phyloP scores from a whole-genome alignment of 2,888 invertebrate genomes.

The Dichetophora obliterata region DNA sequence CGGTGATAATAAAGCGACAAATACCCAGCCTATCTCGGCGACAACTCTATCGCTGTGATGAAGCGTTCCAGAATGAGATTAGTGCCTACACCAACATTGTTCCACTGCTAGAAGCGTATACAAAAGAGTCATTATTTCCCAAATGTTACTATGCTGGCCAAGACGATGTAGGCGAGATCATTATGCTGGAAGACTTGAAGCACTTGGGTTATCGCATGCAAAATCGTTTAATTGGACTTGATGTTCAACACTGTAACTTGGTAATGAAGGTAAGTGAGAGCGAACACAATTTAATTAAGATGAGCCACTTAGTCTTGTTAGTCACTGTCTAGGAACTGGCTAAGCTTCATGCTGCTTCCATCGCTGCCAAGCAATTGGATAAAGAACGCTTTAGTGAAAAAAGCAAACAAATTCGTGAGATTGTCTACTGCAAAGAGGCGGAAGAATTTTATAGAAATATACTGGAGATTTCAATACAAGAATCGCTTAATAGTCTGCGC shows the following conservation, averaged over 20 bases:
- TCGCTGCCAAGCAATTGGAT: constrained; percentile 60
- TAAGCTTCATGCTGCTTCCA: constrained; percentile 65
- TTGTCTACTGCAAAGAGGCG: constrained; percentile 65
- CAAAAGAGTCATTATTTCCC: constrained; percentile 55
- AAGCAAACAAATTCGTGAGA: constrained; percentile 59
- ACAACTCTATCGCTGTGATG: constrained; percentile 65
- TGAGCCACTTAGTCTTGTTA: not conserved
- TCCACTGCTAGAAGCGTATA: constrained; percentile 59
- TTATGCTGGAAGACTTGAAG: constrained; percentile 64
- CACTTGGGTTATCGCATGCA: constrained; percentile 61
- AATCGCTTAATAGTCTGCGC: constrained; percentile 62
- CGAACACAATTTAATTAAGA: not conserved
- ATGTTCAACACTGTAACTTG: constrained; percentile 61
- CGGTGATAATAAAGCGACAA: constrained; percentile 67
- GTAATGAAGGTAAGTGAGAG: constrained; percentile 62
- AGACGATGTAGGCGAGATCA: constrained; percentile 60
- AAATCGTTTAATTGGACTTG: constrained; percentile 61
- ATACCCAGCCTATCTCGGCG: constrained; percentile 64
- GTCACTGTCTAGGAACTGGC: constrained; percentile 62
- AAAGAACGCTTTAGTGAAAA: constrained; percentile 53
- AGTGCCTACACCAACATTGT: constrained; percentile 63
- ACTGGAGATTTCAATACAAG: constrained; percentile 61
- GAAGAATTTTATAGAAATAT: constrained; percentile 62
- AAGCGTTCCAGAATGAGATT: constrained; percentile 67
- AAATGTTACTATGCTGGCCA: constrained; percentile 62